These are phyloP conservation scores for Tiliqua scincoides DNA, from an alignment of 2,113 vertebrate species.

Conservation along the genomic window DNA sequence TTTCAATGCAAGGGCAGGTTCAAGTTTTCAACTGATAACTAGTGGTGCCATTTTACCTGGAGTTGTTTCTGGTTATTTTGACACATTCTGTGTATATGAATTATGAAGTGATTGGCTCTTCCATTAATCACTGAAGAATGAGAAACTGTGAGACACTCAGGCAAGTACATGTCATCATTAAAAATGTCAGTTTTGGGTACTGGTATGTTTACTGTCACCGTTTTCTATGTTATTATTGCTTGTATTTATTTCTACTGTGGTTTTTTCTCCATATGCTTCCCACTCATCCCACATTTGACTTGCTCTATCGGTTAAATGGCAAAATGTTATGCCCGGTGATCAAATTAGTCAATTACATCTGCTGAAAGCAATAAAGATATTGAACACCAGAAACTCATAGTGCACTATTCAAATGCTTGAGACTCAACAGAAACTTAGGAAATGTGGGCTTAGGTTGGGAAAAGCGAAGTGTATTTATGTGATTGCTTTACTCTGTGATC, in stretches of 20 bases:
- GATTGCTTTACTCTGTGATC: neutral
- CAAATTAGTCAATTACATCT: constrained; percentile 37
- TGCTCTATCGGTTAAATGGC: constrained; percentile 44
- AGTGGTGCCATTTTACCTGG: neutral
- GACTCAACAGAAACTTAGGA: neutral
- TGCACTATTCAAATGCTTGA: neutral
- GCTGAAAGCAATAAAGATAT: constrained; percentile 20
- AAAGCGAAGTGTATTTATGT: neutral
- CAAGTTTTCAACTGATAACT: neutral
- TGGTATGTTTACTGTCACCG: constrained; percentile 1
- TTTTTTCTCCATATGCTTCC: neutral
- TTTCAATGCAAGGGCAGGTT: neutral
- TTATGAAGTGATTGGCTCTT: constrained; percentile 14
- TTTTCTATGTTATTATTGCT: constrained; percentile 9
- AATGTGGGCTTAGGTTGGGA: neutral
- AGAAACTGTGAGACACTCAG: neutral
- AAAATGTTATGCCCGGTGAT: constrained; percentile 21
- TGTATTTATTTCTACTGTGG: neutral
- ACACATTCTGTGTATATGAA: constrained; percentile 3
- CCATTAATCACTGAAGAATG: neutral
- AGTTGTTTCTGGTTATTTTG: constrained; percentile 18
- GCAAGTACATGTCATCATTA: neutral
- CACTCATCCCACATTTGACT: constrained; percentile 32
- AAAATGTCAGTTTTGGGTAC: neutral
- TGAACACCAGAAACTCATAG: neutral